phyloP scores from a whole-genome alignment of 1,140 invertebrate species.

The Drosophila subpulchrella region DNA sequence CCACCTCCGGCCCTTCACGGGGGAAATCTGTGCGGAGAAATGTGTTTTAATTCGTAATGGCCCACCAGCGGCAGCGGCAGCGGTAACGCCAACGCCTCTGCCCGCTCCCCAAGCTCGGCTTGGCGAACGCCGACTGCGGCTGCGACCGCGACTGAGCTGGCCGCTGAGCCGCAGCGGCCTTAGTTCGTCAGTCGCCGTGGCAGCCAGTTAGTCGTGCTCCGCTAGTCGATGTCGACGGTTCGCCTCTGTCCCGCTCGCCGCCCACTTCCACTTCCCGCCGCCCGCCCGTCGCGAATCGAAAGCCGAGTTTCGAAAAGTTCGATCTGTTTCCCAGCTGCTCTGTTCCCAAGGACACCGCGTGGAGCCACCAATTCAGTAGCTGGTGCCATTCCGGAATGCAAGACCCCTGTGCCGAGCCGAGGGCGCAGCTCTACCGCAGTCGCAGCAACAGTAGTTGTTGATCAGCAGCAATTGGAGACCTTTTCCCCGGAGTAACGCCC shows the following conservation, averaged over 20 bases:
- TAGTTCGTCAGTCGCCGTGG: constrained; percentile 68
- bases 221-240: constrained; percentile 71
- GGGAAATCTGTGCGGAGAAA: constrained; percentile 53
- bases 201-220: constrained; percentile 78
- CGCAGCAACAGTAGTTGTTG: background rate
- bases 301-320: background rate
- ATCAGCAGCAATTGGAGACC: background rate
- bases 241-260: constrained; percentile 38
- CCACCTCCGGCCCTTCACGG: constrained; percentile 8
- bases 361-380: background rate
- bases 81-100: constrained; percentile 8
- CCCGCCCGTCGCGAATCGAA: constrained; percentile 7
- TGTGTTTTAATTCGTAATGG: constrained; percentile 70
- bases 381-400: background rate
- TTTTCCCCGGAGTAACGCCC: background rate
- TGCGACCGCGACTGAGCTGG: constrained; percentile 14
- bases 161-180: constrained; percentile 34
- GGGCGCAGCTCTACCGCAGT: background rate
- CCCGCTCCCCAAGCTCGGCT: constrained; percentile 34
- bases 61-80: constrained; percentile 5
- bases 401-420: background rate
- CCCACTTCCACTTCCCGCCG: constrained; percentile 7
- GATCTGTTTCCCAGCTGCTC: background rate
- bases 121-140: constrained; percentile 5
- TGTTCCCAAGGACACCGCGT: constrained; percentile 1